Conservation (phyloP, 2,797 vertebrate genomes). For the Sphenopsis melanotis region DNA sequence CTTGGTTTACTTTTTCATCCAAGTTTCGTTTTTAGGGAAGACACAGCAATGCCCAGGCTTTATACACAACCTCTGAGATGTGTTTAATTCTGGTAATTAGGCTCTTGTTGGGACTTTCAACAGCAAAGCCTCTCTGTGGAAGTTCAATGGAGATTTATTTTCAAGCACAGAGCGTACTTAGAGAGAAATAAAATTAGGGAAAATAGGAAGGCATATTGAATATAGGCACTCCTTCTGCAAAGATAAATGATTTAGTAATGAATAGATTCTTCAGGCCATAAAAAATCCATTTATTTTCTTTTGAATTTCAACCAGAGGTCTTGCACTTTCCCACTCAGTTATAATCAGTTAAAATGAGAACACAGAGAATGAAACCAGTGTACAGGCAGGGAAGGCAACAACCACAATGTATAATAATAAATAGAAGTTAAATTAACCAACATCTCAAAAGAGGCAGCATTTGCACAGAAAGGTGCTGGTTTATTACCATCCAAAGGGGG, state of each 20-base stretch:
- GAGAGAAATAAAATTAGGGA: slow-evolving; percentile 64
- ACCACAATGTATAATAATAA: slow-evolving; percentile 13
- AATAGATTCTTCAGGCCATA: slow-evolving; percentile 75
- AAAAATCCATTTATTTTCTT: slow-evolving; percentile 78
- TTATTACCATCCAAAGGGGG: background rate
- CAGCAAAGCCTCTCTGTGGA: slow-evolving; percentile 9
- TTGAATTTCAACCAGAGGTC: slow-evolving; percentile 70
- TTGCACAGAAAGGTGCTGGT: background rate
- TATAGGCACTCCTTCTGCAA: slow-evolving; percentile 61
- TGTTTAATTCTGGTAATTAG: slow-evolving; percentile 38
- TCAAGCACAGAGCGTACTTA: slow-evolving; percentile 7
- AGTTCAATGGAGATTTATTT: slow-evolving; percentile 38
- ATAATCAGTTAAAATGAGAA: slow-evolving; percentile 67
- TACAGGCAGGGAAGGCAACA: slow-evolving; percentile 52
- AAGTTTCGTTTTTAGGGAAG: background rate
- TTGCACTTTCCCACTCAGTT: slow-evolving; percentile 68
- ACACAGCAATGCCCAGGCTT: background rate
- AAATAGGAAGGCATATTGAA: slow-evolving; percentile 33
- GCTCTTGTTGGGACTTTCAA: background rate
- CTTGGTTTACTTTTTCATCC: background rate
- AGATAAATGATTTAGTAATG: slow-evolving; percentile 76
- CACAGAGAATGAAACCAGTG: slow-evolving; percentile 29
- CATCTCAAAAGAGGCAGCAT: background rate
- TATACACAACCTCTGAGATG: background rate
- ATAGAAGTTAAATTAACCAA: slow-evolving; percentile 48